Evolutionary conservation across 2,888 invertebrate species (phyloP).

Genomic region (Acronicta leporina): DNA sequence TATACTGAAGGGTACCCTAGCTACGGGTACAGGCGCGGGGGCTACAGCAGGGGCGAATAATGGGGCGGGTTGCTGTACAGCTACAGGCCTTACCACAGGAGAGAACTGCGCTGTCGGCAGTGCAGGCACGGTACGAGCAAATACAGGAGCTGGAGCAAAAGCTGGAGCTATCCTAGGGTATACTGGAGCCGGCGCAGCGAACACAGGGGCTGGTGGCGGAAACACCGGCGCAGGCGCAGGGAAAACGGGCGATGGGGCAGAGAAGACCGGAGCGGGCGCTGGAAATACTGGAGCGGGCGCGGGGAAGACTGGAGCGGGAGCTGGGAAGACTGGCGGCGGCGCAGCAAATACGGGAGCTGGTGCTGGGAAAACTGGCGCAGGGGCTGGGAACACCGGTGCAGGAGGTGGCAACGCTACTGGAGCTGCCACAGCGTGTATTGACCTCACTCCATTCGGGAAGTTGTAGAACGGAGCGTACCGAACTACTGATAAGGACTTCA

Average conservation of each 20-base stretch:
- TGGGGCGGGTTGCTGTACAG: constrained; percentile 60
- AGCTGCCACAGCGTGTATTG: constrained; percentile 79
- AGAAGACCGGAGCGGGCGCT: constrained; percentile 49
- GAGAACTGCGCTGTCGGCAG: constrained; percentile 68
- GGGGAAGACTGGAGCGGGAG: constrained; percentile 50
- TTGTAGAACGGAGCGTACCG: constrained; percentile 85
- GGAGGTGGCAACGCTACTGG: constrained; percentile 46
- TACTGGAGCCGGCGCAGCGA: constrained; percentile 36
- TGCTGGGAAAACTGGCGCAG: constrained; percentile 29
- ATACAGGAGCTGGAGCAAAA: constrained; percentile 57
- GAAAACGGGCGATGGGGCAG: constrained; percentile 52
- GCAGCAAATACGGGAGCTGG: constrained; percentile 3
- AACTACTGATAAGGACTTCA: constrained; percentile 78
- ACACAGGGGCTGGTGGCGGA: constrained; percentile 44
- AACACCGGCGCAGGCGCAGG: constrained; percentile 52
- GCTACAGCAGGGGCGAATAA: constrained; percentile 62
- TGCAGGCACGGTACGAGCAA: constrained; percentile 51
- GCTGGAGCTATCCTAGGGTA: constrained; percentile 53
- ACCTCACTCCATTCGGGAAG: constrained; percentile 79
- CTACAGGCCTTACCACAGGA: constrained; percentile 64
- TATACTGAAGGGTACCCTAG: constrained; percentile 64
- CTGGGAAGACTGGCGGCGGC: constrained; percentile 46
- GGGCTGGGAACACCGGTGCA: constrained; percentile 54
- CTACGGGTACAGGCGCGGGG: constrained; percentile 69
- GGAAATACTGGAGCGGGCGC: constrained; percentile 57